A percentile compares a stretch with the other conserved stretches of the same genome.
phyloP scores from a whole-genome alignment of 2,888 invertebrate species.

The Drosophila cognata region DNA sequence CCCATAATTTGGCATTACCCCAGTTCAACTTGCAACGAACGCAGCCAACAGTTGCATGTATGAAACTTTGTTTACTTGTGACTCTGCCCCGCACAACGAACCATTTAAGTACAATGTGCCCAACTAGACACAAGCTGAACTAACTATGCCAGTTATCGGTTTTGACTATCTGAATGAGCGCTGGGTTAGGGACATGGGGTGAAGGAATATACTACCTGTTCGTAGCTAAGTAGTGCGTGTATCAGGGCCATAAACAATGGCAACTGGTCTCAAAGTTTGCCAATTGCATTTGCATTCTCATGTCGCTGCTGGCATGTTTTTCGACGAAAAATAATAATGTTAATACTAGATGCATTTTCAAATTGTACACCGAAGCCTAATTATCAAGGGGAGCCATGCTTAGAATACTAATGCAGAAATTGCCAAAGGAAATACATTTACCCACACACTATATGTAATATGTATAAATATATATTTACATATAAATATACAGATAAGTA shows the following conservation, averaged over 20 bases:
- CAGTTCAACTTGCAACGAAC: constrained; percentile 22
- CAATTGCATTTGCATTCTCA: constrained; percentile 54
- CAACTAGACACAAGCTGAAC: constrained; percentile 55
- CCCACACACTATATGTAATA: neutral
- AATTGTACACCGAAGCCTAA: constrained; percentile 54
- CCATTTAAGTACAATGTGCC: constrained; percentile 26
- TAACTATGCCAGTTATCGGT: constrained; percentile 47
- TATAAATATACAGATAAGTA: constrained; percentile 11
- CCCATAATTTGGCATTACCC: constrained; percentile 64
- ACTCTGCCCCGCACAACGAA: constrained; percentile 27
- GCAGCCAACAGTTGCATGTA: constrained; percentile 30
- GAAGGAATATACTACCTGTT: neutral
- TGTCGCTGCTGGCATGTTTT: constrained; percentile 44
- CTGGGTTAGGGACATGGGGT: neutral
- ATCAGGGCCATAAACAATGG: constrained; percentile 67
- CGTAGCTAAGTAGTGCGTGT: constrained; percentile 62
- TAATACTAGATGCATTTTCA: constrained; percentile 74
- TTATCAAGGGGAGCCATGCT: constrained; percentile 47
- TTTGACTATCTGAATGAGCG: constrained; percentile 50
- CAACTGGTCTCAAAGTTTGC: constrained; percentile 39
- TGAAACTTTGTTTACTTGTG: constrained; percentile 37
- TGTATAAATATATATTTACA: neutral
- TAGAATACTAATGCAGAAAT: constrained; percentile 45
- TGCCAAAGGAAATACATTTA: constrained; percentile 4
- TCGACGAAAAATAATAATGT: constrained; percentile 72